Conservation (phyloP, 2,797 vertebrate genomes). For the Melopsittacus undulatus region DNA sequence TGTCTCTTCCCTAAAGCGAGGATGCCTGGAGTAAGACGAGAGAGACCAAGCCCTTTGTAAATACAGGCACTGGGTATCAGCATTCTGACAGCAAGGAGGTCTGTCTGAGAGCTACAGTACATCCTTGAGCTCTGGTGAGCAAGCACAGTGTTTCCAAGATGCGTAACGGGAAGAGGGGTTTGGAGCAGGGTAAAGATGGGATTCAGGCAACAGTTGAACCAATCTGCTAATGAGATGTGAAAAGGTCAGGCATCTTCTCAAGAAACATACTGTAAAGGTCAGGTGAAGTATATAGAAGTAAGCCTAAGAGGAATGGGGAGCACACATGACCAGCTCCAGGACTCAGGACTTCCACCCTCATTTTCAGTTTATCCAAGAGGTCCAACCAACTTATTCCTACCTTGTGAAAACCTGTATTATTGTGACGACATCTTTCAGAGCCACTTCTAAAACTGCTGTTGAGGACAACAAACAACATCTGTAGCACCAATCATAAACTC, state of each 20-base stretch:
- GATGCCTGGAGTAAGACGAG: background rate
- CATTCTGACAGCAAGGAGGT: background rate
- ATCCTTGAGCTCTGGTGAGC: background rate
- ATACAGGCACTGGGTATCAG: background rate
- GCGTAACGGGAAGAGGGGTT: background rate
- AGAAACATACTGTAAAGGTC: constrained; percentile 33
- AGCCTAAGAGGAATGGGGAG: background rate
- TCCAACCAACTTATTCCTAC: background rate
- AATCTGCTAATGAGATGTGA: constrained; percentile 45
- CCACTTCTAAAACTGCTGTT: background rate
- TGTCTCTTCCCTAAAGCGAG: background rate
- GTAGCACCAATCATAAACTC: background rate
- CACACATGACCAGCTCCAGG: background rate
- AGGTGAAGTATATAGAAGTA: background rate
- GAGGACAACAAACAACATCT: background rate
- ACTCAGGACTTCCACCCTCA: background rate
- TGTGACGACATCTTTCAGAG: background rate
- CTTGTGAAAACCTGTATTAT: background rate
- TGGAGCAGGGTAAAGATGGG: background rate
- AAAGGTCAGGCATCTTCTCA: constrained; percentile 59
- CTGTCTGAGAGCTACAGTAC: background rate
- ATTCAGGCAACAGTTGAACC: background rate
- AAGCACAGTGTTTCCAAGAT: background rate
- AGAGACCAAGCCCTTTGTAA: background rate
- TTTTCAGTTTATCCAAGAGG: background rate